phyloP scores from a whole-genome alignment of 2,888 invertebrate genomes.

The Hofmannophila pseudospretella region DNA sequence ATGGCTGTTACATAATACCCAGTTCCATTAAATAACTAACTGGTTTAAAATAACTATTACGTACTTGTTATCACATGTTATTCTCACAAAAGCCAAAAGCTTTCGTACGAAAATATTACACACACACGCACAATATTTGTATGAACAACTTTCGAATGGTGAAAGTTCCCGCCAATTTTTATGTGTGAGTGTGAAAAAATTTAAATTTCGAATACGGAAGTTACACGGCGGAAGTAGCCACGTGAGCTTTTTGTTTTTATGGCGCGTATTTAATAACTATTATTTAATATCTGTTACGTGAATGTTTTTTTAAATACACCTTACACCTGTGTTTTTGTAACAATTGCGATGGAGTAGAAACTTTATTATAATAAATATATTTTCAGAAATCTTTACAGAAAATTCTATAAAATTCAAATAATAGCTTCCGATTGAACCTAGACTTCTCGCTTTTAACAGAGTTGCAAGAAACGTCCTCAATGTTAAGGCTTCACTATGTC shows the following conservation, averaged over 20 bases:
- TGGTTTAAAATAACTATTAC: background rate
- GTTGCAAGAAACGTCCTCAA: no score
- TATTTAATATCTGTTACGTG: constrained; percentile 1
- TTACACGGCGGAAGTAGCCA: background rate
- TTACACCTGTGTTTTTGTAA: no score
- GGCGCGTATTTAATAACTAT: background rate
- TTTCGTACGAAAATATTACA: background rate
- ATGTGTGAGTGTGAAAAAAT: constrained; percentile 1
- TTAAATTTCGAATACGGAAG: background rate
- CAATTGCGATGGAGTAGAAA: no score
- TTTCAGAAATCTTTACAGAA: no score
- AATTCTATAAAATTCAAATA: no score
- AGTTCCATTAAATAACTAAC: background rate
- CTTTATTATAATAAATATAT: no score
- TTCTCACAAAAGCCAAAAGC: no score
- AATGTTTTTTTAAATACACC: no score
- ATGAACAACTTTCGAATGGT: constrained; percentile 8
- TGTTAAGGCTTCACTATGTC: no score
- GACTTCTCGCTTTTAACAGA: no score
- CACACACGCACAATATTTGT: constrained; percentile 3
- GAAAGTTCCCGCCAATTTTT: constrained; percentile 4
- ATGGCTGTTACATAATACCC: background rate
- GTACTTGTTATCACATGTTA: background rate
- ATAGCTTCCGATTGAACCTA: no score
- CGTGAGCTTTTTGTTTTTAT: background rate